Percentiles rank a stretch among this genome's conserved stretches.
Conservation (phyloP, 2,888 invertebrate species). For the Erebia aethiops region DNA sequence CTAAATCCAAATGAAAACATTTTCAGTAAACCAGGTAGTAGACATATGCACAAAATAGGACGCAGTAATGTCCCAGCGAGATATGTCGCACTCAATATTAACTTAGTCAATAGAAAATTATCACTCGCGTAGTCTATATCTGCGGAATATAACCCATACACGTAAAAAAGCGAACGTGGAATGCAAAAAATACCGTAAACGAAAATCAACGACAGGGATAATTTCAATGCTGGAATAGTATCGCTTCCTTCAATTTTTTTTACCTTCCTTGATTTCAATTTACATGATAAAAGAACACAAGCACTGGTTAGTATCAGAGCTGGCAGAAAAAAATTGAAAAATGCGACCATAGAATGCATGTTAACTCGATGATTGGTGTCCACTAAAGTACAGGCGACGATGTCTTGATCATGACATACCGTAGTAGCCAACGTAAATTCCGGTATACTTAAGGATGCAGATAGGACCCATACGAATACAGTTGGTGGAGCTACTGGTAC, state of each 20-base stretch:
- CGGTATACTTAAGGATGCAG: slow-evolving; percentile 83
- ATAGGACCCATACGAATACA: slow-evolving; percentile 82
- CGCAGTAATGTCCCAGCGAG: slow-evolving; percentile 53
- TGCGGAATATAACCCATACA: slow-evolving; percentile 58
- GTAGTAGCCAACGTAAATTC: slow-evolving; percentile 81
- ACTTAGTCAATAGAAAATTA: slow-evolving; percentile 50
- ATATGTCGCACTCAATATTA: slow-evolving; percentile 59
- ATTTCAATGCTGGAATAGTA: slow-evolving; percentile 61
- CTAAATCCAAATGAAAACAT: slow-evolving; percentile 56
- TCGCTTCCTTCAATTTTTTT: slow-evolving; percentile 54
- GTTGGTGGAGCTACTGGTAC: slow-evolving; percentile 80
- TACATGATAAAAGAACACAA: slow-evolving; percentile 57
- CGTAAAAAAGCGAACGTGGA: slow-evolving; percentile 63
- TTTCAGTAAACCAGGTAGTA: slow-evolving; percentile 53
- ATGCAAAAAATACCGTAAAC: slow-evolving; percentile 62
- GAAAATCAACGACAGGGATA: slow-evolving; percentile 67
- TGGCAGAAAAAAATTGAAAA: slow-evolving; percentile 71
- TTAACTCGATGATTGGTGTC: slow-evolving; percentile 76
- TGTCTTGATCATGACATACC: slow-evolving; percentile 61
- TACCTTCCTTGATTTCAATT: slow-evolving; percentile 59
- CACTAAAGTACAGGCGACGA: slow-evolving; percentile 75
- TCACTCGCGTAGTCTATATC: slow-evolving; percentile 49
- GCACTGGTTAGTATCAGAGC: slow-evolving; percentile 59
- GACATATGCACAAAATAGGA: slow-evolving; percentile 55
- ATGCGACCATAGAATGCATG: slow-evolving; percentile 67